A percentile compares a stretch with the other conserved stretches of the same genome.
Evolutionary conservation across 1,140 invertebrate genomes (phyloP).

Genomic region (Andricus grossulariae): DNA sequence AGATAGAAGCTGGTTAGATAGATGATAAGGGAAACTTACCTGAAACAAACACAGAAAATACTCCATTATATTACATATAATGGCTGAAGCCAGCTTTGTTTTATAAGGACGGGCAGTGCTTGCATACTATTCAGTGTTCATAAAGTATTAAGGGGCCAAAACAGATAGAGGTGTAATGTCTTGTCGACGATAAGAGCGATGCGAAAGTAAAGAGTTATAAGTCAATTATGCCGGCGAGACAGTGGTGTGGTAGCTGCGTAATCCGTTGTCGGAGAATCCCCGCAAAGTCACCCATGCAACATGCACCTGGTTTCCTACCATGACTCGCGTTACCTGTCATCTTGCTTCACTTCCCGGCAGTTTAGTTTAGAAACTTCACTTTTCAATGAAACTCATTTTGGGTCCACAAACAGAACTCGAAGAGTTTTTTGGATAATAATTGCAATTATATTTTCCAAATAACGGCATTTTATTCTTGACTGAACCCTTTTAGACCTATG

Average conservation of each 20-base stretch:
- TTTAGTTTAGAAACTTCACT: neutral
- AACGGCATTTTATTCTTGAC: too few relatives aligned
- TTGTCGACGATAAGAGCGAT: conserved; percentile 21
- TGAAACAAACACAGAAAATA: too few relatives aligned
- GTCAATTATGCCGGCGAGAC: conserved; percentile 52
- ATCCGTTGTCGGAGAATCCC: conserved; percentile 54
- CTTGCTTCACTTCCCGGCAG: conserved; percentile 4
- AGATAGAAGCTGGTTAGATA: too few relatives aligned
- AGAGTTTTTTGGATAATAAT: too few relatives aligned
- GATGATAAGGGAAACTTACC: too few relatives aligned
- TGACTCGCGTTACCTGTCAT: neutral
- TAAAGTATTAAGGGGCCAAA: neutral
- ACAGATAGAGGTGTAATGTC: conserved; percentile 32
- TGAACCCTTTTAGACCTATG: too few relatives aligned
- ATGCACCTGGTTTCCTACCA: neutral
- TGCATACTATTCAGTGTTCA: neutral
- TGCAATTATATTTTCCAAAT: too few relatives aligned
- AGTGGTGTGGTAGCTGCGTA: conserved; percentile 37
- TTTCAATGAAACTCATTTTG: neutral
- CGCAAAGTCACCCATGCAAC: conserved; percentile 39
- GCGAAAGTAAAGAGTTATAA: conserved; percentile 53
- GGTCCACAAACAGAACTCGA: too few relatives aligned
- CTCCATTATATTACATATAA: too few relatives aligned
- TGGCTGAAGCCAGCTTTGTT: neutral
- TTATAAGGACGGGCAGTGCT: neutral